Evolutionary conservation across 1,140 invertebrate genomes (phyloP), one percentile per base, ranked within the genome.

Genomic region (Hylyphantes graminicola): DNA sequence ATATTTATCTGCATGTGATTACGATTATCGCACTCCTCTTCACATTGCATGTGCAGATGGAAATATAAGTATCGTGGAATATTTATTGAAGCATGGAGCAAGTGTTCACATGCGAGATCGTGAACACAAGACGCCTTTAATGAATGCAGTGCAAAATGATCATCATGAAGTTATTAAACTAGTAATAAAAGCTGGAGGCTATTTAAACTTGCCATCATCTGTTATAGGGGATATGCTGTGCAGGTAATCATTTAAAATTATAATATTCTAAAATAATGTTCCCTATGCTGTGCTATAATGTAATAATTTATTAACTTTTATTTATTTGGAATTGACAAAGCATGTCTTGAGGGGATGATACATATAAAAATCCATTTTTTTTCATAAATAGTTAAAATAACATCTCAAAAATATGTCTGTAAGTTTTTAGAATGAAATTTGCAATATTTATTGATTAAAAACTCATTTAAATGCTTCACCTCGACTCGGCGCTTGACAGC

Each of bases 1-100:
- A 5, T 93, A 96, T 89, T 90, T 97, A 7, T 94, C 94, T 0
- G 92, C 92, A 11, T 89, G 90, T n/a, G 95, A 96, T 88, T 93
- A 94, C 73, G 95, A 96, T 89, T 91, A 92, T 11, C 91, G 95
- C 78, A 96, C 95, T 0, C 93, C 95, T 0, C 90, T 97, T 0
- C 96, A 97, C 87, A 91, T 96, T 61, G 95, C 96, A 10, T 93
- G 94, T 57, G 90, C 92, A 61, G 91, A 94, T 86, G 95, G 95
- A 0, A 92, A 94, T 85, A 67, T 92, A 0, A 87, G 91, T 2
- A 90, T 95, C 0, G 94, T 97, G 0, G 92, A 93, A 85, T 93
- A 93, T 90, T 90, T 98, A 10, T 89, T 98, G 19, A 91, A 92
- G 63, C 93, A 95, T 87, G 96, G 96, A 1, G 95, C 95, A 0